These are phyloP conservation scores for Scolopax mira DNA, from an alignment of 2,113 vertebrate genomes.

Conservation along the genomic window DNA sequence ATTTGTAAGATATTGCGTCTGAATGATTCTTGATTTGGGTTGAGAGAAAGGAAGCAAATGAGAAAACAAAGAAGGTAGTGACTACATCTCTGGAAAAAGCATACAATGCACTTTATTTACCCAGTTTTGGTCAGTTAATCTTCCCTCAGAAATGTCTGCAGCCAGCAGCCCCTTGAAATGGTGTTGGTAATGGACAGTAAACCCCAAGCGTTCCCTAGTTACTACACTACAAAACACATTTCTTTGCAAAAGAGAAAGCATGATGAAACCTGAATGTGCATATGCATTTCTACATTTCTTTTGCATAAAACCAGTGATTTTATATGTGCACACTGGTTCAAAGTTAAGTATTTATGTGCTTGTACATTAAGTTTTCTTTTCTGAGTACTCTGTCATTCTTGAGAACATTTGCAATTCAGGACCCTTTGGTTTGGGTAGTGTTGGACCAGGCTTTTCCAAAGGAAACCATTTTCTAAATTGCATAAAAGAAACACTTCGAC, in stretches of 20 bases:
- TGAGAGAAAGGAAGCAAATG: not conserved
- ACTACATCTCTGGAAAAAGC: not conserved
- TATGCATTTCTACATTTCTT: not conserved
- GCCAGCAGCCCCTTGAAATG: not conserved
- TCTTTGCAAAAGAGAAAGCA: not conserved
- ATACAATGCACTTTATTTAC: not conserved
- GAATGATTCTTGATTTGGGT: not conserved
- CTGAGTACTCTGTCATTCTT: not conserved
- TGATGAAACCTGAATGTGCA: not conserved
- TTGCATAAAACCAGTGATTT: not conserved
- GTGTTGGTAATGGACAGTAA: rapidly evolving
- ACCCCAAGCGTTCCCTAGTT: not conserved
- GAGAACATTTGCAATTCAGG: not conserved
- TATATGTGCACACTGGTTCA: not conserved
- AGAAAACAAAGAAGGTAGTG: not conserved
- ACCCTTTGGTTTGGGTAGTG: not conserved
- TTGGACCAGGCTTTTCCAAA: not conserved
- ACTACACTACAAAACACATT: not conserved
- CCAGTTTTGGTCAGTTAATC: not conserved
- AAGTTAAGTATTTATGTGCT: not conserved
- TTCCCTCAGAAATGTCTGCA: not conserved
- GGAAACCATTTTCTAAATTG: not conserved
- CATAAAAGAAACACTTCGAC: not conserved
- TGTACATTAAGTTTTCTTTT: not conserved
- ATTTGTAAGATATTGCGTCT: not conserved